These are phyloP conservation scores for Sternarchorhynchus goeldii DNA, from an alignment of 2,797 vertebrate species.

Conservation along the genomic window DNA sequence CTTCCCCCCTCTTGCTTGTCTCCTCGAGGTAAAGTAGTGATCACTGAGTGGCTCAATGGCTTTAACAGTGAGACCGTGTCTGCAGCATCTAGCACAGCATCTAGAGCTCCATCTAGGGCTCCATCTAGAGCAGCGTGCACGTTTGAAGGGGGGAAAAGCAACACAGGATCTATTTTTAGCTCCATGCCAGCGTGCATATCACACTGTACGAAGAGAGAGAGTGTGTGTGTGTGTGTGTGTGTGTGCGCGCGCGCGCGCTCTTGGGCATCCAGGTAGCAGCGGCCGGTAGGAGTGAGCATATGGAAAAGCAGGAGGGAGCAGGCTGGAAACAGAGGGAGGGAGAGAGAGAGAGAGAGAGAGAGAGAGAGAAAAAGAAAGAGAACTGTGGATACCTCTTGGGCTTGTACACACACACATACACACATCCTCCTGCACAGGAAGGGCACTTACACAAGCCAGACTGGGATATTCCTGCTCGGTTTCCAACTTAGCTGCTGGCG, in stretches of 20 bases:
- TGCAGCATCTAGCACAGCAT: too few relatives aligned
- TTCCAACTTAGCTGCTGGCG: constrained; percentile 47
- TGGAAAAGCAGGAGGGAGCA: constrained; percentile 69
- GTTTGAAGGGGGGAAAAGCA: too few relatives aligned
- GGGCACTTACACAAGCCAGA: constrained; percentile 55
- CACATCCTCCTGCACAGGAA: constrained; percentile 38
- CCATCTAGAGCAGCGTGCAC: too few relatives aligned
- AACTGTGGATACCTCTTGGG: constrained; percentile 8
- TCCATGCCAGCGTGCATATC: too few relatives aligned
- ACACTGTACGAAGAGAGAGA: constrained; percentile 1
- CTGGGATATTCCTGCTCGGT: constrained; percentile 50
- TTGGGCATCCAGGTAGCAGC: constrained; percentile 67
- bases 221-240: background rate
- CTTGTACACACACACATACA: background rate
- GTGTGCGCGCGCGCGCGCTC: background rate
- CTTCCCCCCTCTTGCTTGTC: too few relatives aligned
- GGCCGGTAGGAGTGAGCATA: constrained; percentile 66
- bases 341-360: background rate
- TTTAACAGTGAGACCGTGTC: too few relatives aligned
- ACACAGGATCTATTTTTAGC: too few relatives aligned
- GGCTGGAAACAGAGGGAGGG: constrained; percentile 63
- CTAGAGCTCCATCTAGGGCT: too few relatives aligned
- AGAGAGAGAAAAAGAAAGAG: constrained; percentile 2
- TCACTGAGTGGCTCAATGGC: too few relatives aligned
- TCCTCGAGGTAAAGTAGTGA: too few relatives aligned